A percentile compares a stretch with the other conserved stretches of the same genome.
phyloP scores from a whole-genome alignment of 2,888 invertebrate genomes.

The Calameuta filiformis region DNA sequence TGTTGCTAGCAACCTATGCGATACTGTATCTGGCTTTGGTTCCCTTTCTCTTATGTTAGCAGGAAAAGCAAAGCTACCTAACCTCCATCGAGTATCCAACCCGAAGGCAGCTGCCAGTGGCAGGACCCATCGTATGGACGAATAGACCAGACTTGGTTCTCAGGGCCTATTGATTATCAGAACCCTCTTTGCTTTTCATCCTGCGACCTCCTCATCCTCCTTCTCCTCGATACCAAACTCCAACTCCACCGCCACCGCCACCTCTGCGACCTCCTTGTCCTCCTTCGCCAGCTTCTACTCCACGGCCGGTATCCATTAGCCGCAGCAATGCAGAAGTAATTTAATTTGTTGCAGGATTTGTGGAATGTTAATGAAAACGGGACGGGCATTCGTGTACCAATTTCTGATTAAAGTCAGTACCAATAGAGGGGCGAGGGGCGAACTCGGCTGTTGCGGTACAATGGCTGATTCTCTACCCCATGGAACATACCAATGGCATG shows the following conservation, averaged over 20 bases:
- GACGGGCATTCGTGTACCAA: constrained; percentile 40
- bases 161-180: constrained; percentile 51
- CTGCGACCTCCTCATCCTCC: constrained; percentile 19
- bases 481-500: not conserved
- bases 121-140: constrained; percentile 30
- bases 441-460: not conserved
- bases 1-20: not conserved
- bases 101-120: constrained; percentile 22
- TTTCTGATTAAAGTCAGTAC: constrained; percentile 51
- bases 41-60: not conserved
- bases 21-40: not conserved
- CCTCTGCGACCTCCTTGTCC: constrained; percentile 22
- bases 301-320: constrained; percentile 54
- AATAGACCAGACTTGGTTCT: constrained; percentile 40
- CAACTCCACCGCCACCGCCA: constrained; percentile 17
- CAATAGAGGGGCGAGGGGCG: not conserved
- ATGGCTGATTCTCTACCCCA: not conserved
- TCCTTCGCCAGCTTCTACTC: constrained; percentile 11
- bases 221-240: constrained; percentile 14
- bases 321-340: constrained; percentile 59
- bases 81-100: not conserved
- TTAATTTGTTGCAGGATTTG: constrained; percentile 63
- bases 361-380: constrained; percentile 64
- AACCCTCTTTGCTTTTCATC: constrained; percentile 15
- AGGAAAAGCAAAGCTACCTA: not conserved